Percentiles rank a stretch among this genome's conserved stretches.
phyloP scores from a whole-genome alignment of 2,113 vertebrate genomes.

The Crotalus viridis region DNA sequence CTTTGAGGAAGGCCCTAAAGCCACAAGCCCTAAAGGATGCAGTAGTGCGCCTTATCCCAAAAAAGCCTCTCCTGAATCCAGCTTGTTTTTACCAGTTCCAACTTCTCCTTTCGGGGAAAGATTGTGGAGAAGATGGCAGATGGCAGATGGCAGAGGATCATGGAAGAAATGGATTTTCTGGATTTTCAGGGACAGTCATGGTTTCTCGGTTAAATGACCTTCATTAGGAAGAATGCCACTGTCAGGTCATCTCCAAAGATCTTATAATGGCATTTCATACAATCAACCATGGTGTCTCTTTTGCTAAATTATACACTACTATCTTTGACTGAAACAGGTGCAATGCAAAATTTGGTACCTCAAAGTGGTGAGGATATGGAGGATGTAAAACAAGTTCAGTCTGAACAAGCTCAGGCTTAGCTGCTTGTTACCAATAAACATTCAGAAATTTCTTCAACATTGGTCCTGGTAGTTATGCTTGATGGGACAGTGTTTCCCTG shows the following conservation, averaged over 20 bases:
- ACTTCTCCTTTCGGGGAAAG: neutral
- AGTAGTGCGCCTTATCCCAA: neutral
- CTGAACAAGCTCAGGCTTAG: neutral
- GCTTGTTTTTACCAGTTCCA: neutral
- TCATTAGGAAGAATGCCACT: neutral
- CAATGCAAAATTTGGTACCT: neutral
- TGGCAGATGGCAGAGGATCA: neutral
- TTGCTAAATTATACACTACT: neutral
- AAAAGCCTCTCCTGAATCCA: neutral
- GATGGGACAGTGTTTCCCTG: neutral
- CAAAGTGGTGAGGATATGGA: neutral
- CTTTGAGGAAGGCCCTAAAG: neutral
- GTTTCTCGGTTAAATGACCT: neutral
- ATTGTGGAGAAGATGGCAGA: neutral
- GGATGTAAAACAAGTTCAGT: neutral
- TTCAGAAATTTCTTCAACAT: neutral
- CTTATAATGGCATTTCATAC: neutral
- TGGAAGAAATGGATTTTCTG: neutral
- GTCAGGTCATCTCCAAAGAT: neutral
- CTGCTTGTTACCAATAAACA: neutral
- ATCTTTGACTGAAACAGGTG: neutral
- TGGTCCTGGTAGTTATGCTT: neutral
- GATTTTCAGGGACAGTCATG: neutral
- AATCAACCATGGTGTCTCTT: neutral
- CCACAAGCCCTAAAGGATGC: neutral